These are phyloP conservation scores for Dendropsophus ebraccatus DNA, from an alignment of 2,113 vertebrate species.

Conservation along the genomic window DNA sequence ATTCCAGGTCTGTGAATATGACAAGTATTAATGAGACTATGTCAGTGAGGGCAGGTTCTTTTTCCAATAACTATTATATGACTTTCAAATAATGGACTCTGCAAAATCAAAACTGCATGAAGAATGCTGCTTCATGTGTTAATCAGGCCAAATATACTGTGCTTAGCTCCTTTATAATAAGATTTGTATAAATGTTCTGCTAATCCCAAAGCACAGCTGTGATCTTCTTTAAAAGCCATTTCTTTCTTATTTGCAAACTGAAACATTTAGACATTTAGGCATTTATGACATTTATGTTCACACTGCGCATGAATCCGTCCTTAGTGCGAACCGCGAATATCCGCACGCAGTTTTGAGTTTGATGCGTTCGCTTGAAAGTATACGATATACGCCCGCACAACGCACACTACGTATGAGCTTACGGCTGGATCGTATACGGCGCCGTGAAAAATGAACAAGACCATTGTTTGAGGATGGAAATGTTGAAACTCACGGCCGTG, in stretches of 20 bases:
- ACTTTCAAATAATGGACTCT: slow-evolving; percentile 21
- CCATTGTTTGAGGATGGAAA: too few relatives aligned
- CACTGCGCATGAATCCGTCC: too few relatives aligned
- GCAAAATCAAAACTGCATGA: neutral
- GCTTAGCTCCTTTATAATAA: neutral
- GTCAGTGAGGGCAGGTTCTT: slow-evolving; percentile 10
- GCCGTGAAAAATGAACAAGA: too few relatives aligned
- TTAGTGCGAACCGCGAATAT: too few relatives aligned
- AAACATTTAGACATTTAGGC: neutral
- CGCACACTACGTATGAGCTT: too few relatives aligned
- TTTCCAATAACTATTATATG: slow-evolving; percentile 8
- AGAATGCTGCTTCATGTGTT: neutral
- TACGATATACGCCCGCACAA: too few relatives aligned
- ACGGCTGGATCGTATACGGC: too few relatives aligned
- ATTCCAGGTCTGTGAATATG: slow-evolving; percentile 24
- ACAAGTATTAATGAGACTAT: slow-evolving; percentile 16
- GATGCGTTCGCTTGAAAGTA: too few relatives aligned
- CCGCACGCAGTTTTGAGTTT: too few relatives aligned
- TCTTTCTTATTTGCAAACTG: neutral
- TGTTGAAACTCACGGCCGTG: too few relatives aligned
- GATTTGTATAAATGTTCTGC: neutral
- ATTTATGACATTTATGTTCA: too few relatives aligned
- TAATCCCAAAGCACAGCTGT: neutral
- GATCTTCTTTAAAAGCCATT: neutral
- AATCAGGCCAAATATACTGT: slow-evolving; percentile 11